Base-by-base conservation (phyloP, 1,140 invertebrate genomes). In the Apolygus lucorum region DNA sequence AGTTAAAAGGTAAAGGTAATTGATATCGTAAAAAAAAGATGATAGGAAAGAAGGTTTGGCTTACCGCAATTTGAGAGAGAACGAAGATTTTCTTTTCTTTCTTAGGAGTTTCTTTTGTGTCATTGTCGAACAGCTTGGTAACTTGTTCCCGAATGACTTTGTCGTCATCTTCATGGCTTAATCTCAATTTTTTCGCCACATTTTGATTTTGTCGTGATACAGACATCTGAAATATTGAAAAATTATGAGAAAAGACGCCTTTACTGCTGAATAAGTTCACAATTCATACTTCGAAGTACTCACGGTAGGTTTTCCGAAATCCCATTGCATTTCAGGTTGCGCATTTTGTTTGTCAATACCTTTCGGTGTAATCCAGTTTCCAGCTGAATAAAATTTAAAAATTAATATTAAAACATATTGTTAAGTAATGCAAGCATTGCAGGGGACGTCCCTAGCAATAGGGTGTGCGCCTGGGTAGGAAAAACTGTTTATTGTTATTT, bases 1-100 rank as follows among this genome's bases (percentile, higher is more conserved):
- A n/a, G n/a, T n/a, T n/a, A n/a, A n/a, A n/a, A n/a, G n/a, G n/a
- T n/a, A n/a, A n/a, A n/a, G n/a, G n/a, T n/a, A n/a, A n/a, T n/a
- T n/a, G n/a, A n/a, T n/a, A n/a, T n/a, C n/a, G n/a, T n/a, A n/a
- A n/a, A n/a, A n/a, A n/a, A n/a, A n/a, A n/a, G n/a, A n/a, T n/a
- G n/a, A n/a, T n/a, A n/a, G n/a, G n/a, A n/a, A n/a, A n/a, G n/a
- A n/a, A n/a, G n/a, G n/a, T n/a, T n/a, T n/a, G n/a, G 73, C 70
- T 72, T 29, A 73, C 72, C 24, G 25, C 24, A 28, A 71, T 70
- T 52, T 68, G 68, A 34, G 67, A 72, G 8, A 71, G 59, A n/a
- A 63, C 70, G 29, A 71, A 73, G 17, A 29, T 68, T 17, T 67
- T 65, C 2, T 25, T 29, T 2, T 26, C 63, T 17, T n/a, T 68